Evolutionary conservation across 2,797 vertebrate species (phyloP).

Genomic region (Rhinella marina): DNA sequence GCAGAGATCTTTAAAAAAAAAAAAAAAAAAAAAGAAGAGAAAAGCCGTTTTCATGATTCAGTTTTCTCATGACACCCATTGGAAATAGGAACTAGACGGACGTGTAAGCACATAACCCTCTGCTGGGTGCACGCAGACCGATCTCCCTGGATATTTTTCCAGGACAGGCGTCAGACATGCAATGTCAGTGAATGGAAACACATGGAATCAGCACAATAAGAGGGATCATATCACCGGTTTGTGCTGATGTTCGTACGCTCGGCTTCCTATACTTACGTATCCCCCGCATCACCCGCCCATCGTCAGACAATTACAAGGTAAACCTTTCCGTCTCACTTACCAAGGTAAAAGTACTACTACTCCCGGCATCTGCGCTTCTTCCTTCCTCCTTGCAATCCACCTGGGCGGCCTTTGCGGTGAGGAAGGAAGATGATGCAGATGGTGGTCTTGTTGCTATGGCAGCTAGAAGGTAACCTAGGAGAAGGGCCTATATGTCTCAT

Average conservation of each 20-base stretch:
- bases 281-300: background rate
- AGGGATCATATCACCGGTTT: too few species aligned
- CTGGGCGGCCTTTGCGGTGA: background rate
- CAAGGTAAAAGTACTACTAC: background rate
- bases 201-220: background rate
- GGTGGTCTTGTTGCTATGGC: constrained; percentile 27
- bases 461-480: constrained; percentile 17
- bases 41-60: too few species aligned
- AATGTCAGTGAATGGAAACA: background rate
- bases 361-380: background rate
- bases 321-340: background rate
- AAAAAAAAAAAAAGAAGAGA: too few species aligned
- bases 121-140: too few species aligned
- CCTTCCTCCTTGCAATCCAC: background rate
- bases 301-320: background rate
- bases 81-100: too few species aligned
- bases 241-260: background rate
- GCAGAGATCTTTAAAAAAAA: background rate
- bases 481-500: constrained; percentile 4
- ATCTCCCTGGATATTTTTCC: too few species aligned
- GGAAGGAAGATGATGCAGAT: constrained; percentile 14
- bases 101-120: too few species aligned
- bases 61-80: too few species aligned
- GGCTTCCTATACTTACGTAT: background rate
- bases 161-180: too few species aligned